phyloP scores from a whole-genome alignment of 1,140 invertebrate species.

The Drosophila dunni region DNA sequence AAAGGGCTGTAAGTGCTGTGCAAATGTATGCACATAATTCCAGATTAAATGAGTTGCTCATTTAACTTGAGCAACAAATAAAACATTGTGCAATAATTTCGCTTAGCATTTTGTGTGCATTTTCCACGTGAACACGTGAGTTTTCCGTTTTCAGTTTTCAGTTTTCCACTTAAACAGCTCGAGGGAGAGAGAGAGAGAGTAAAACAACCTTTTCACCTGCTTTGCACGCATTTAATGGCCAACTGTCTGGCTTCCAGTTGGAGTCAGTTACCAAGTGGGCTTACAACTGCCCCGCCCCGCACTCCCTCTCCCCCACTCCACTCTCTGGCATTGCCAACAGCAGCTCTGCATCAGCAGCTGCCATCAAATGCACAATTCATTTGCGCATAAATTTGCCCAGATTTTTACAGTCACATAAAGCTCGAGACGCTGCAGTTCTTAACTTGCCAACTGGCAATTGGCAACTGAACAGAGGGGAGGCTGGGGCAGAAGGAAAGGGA shows the following conservation, averaged over 20 bases:
- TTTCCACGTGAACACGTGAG: neutral
- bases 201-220: slow-evolving; percentile 28
- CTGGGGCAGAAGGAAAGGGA: neutral
- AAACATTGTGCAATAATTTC: neutral
- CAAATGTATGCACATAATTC: too few species aligned
- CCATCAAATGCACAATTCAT: slow-evolving; percentile 78
- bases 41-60: too few species aligned
- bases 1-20: too few species aligned
- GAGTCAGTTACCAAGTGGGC: slow-evolving; percentile 15
- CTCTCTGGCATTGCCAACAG: neutral
- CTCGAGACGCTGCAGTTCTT: slow-evolving; percentile 51
- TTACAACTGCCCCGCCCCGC: neutral
- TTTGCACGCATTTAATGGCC: slow-evolving; percentile 17
- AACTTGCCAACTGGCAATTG: slow-evolving; percentile 39
- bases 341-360: slow-evolving; percentile 32
- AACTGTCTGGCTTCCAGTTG: slow-evolving; percentile 18
- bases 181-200: neutral
- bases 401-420: slow-evolving; percentile 62
- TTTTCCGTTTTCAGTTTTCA: neutral
- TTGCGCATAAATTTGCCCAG: slow-evolving; percentile 74
- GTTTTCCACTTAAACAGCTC: neutral
- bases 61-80: neutral
- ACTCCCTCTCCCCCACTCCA: neutral
- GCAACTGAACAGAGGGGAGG: neutral
- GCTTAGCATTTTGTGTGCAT: neutral